Base-by-base conservation (phyloP, 2,888 invertebrate genomes). In the Tiphia femorata region DNA sequence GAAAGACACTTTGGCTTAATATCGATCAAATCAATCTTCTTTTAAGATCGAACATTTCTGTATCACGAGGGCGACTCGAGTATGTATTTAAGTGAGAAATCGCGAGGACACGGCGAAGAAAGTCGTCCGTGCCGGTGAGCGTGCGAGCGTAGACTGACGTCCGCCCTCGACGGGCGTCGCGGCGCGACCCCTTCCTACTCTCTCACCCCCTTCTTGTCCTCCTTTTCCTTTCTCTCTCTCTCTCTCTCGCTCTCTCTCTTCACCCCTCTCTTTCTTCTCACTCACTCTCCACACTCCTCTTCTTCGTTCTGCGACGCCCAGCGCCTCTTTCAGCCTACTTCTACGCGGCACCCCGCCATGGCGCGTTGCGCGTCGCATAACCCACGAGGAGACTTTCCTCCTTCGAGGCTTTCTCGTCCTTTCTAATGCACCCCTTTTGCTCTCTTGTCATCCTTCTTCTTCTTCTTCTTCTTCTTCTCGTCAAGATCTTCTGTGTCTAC, bases 81-180 rank as follows among this genome's bases (percentile, higher is more conserved):
- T n/a, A n/a, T n/a, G n/a, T n/a, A n/a, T n/a, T n/a, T n/a, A n/a
- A n/a, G n/a, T n/a, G n/a, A n/a, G n/a, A n/a, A n/a, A n/a, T n/a
- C n/a, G n/a, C n/a, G n/a, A n/a, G n/a, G n/a, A n/a, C n/a, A n/a
- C n/a, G n/a, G n/a, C n/a, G n/a, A n/a, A n/a, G n/a, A n/a, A n/a
- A n/a, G n/a, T n/a, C 16, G 21, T 42, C 42, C 30, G 20, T 16
- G 8, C n/a, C 16, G 21, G 10, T 27, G 20, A 4, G 43, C 49
- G 46, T 43, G n/a, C 29, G 30, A 17, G 12, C 47, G 25, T 23
- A 46, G 30, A 50, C 54, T 51, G 62, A 55, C 55, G 53, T 60
- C 52, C 51, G 57, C 59, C 54, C 55, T 52, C 52, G 41, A 35
- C 44, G 51, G 33, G 49, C 50, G 47, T 47, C 58, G 50, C 53